Conservation (phyloP, 2,113 vertebrate genomes). For the Melanocharis versteri region DNA sequence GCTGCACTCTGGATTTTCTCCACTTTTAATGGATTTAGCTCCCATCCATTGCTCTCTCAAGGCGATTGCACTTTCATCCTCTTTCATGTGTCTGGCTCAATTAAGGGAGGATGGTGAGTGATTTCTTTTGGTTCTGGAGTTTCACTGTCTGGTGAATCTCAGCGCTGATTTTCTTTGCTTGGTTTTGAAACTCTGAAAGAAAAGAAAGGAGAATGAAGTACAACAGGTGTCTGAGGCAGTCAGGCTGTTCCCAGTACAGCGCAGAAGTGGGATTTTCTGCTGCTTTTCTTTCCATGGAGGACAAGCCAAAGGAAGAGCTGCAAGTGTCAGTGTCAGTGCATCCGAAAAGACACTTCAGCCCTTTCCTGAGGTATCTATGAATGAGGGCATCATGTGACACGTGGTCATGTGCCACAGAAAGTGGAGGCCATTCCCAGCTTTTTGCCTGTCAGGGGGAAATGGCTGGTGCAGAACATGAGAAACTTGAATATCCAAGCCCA, state of each 20-base stretch:
- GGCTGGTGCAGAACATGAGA: neutral
- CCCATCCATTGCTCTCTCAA: neutral
- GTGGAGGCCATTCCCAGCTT: neutral
- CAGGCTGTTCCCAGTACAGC: neutral
- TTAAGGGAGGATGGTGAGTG: neutral
- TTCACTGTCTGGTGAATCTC: neutral
- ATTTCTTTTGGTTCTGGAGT: neutral
- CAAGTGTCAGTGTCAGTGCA: neutral
- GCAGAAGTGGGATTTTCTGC: neutral
- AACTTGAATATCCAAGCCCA: neutral
- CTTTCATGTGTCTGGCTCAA: neutral
- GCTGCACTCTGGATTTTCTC: neutral
- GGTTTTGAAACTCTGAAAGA: neutral
- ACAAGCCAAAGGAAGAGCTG: neutral
- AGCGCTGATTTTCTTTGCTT: neutral
- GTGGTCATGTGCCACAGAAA: neutral
- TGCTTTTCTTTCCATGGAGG: neutral
- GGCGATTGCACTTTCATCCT: neutral
- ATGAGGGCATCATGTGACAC: accelerated
- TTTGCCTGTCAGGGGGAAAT: neutral
- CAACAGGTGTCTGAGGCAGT: neutral
- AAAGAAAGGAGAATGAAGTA: neutral
- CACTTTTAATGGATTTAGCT: neutral
- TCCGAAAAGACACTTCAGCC: neutral
- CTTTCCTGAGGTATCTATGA: neutral